These are phyloP conservation scores for Eupleurogrammus muticus DNA, from an alignment of 2,797 vertebrate genomes.

Conservation along the genomic window DNA sequence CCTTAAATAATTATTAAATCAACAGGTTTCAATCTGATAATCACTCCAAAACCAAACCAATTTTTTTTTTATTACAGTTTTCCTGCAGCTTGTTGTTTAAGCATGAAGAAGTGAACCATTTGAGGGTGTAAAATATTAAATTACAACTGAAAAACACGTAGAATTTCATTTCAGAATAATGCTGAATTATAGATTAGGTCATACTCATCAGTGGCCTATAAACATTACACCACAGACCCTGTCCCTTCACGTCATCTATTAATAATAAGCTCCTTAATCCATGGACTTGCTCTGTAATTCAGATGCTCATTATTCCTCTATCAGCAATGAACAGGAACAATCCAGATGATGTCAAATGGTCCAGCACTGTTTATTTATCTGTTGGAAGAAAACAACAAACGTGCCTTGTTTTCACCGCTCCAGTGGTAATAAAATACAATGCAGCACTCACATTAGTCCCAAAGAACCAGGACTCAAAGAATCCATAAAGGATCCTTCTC, in stretches of 20 bases:
- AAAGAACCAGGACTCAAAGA: slow-evolving; percentile 39
- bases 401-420: slow-evolving; percentile 12
- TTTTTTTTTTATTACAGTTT: too few relatives aligned
- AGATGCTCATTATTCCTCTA: background rate
- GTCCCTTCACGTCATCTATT: too few relatives aligned
- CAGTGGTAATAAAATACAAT: slow-evolving; percentile 39
- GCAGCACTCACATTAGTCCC: slow-evolving; percentile 36
- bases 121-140: too few relatives aligned
- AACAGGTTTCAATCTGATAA: too few relatives aligned
- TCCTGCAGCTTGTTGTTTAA: too few relatives aligned
- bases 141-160: background rate
- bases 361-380: slow-evolving; percentile 17
- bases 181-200: background rate
- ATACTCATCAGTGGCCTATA: background rate
- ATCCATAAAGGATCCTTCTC: slow-evolving; percentile 35
- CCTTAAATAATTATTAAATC: too few relatives aligned
- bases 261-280: too few relatives aligned
- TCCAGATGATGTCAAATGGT: background rate
- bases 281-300: background rate
- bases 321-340: background rate
- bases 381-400: background rate
- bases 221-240: background rate
- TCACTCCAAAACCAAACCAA: too few relatives aligned
- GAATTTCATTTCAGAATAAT: background rate
- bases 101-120: too few relatives aligned